Conservation (phyloP, 1,140 invertebrate genomes). For the Drosophila hydei region DNA sequence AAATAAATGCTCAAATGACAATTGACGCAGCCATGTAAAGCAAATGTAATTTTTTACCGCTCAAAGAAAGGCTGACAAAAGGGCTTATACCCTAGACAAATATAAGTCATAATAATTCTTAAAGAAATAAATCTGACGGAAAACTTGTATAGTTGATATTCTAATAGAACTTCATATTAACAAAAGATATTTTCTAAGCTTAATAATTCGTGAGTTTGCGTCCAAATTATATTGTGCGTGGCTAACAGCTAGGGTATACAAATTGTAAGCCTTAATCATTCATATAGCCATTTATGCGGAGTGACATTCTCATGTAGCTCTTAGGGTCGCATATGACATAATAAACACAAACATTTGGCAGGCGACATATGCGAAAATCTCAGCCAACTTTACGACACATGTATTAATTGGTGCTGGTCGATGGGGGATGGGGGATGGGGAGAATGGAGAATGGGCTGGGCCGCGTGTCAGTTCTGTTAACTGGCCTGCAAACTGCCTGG, state of each 20-base stretch:
- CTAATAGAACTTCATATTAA: too few species aligned
- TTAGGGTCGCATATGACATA: conserved; percentile 42
- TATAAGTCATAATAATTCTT: too few species aligned
- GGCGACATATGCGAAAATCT: conserved; percentile 40
- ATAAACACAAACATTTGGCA: conserved; percentile 69
- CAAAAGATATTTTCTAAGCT: too few species aligned
- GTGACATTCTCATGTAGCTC: conserved; percentile 35
- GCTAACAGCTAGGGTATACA: conserved; percentile 8
- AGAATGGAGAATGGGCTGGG: background rate
- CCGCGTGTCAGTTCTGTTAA: conserved; percentile 6
- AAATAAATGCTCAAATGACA: conserved; percentile 26
- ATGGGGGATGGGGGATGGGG: background rate
- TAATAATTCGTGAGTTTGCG: too few species aligned
- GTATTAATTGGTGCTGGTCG: conserved; percentile 52
- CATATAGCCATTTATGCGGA: conserved; percentile 64
- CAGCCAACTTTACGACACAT: conserved; percentile 43
- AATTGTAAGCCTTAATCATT: conserved; percentile 57
- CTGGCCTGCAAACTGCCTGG: conserved; percentile 30
- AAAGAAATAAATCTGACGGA: too few species aligned
- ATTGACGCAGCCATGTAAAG: conserved; percentile 5
- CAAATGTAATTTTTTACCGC: conserved; percentile 13
- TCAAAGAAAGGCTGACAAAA: background rate
- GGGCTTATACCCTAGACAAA: background rate
- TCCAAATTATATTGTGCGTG: background rate
- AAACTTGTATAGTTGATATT: too few species aligned